phyloP scores from a whole-genome alignment of 2,797 vertebrate genomes.

The Acanthopagrus latus region DNA sequence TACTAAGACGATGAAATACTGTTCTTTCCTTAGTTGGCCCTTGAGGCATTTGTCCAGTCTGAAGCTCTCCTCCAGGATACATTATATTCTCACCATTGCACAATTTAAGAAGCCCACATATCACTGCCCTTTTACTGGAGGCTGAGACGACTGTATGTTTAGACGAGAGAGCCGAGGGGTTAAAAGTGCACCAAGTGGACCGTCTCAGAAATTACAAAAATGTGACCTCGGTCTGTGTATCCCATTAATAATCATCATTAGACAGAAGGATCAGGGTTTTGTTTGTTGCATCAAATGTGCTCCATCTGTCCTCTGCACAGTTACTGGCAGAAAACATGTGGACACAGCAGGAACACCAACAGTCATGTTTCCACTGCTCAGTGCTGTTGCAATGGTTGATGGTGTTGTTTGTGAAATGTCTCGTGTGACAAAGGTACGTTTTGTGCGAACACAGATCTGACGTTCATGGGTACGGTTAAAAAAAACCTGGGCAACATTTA shows the following conservation, averaged over 20 bases:
- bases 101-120: constrained; percentile 64
- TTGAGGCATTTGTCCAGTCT: constrained; percentile 48
- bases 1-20: constrained; percentile 59
- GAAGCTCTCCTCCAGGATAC: constrained; percentile 52
- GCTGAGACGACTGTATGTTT: constrained; percentile 58
- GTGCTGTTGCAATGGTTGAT: constrained; percentile 10
- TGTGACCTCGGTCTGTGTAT: constrained; percentile 60
- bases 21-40: constrained; percentile 43
- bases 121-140: constrained; percentile 39
- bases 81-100: constrained; percentile 63
- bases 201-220: constrained; percentile 68
- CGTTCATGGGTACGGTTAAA: neutral
- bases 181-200: constrained; percentile 58
- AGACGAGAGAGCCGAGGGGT: constrained; percentile 52
- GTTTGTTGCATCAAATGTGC: constrained; percentile 59
- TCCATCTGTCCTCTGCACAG: constrained; percentile 49
- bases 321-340: constrained; percentile 52
- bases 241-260: constrained; percentile 58
- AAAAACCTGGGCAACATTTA: neutral
- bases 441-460: neutral
- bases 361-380: constrained; percentile 40
- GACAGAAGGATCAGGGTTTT: constrained; percentile 48
- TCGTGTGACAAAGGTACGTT: constrained; percentile 17
- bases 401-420: constrained; percentile 30
- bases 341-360: constrained; percentile 44